These are phyloP conservation scores for Gymnoscopelus braueri DNA, from an alignment of 2,797 vertebrate genomes.

Conservation along the genomic window DNA sequence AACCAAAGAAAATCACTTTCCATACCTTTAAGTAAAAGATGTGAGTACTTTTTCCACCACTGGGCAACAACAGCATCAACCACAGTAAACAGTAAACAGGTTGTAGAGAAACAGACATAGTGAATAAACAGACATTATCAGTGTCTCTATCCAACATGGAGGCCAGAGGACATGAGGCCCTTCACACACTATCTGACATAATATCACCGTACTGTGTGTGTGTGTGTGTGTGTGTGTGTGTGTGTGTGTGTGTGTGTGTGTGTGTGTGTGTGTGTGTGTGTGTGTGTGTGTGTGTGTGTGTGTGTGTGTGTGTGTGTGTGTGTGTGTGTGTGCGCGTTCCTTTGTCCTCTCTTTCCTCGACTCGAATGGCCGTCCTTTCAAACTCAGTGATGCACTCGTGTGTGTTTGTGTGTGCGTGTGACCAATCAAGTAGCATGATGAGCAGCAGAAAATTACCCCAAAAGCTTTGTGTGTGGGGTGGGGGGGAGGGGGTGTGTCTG, in stretches of 20 bases:
- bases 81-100: too few relatives aligned
- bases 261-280: not conserved
- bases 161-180: conserved; percentile 16
- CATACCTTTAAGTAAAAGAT: too few relatives aligned
- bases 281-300: not conserved
- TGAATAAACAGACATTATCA: conserved; percentile 35
- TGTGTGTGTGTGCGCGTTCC: not conserved
- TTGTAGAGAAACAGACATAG: too few relatives aligned
- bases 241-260: not conserved
- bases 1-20: too few relatives aligned
- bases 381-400: not conserved
- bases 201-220: conserved; percentile 6
- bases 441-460: conserved; percentile 8
- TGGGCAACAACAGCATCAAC: too few relatives aligned
- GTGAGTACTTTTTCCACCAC: too few relatives aligned
- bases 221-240: not conserved
- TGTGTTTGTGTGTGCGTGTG: not conserved
- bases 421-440: conserved; percentile 14
- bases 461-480: conserved; percentile 19
- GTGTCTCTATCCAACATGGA: conserved; percentile 35
- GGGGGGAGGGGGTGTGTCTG: not conserved
- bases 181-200: conserved; percentile 41
- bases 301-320: not conserved
- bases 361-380: conserved; percentile 3
- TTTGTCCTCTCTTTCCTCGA: not conserved